phyloP scores from a whole-genome alignment of 1,140 invertebrate genomes.

The silkworm (Bombyx mori) region DNA sequence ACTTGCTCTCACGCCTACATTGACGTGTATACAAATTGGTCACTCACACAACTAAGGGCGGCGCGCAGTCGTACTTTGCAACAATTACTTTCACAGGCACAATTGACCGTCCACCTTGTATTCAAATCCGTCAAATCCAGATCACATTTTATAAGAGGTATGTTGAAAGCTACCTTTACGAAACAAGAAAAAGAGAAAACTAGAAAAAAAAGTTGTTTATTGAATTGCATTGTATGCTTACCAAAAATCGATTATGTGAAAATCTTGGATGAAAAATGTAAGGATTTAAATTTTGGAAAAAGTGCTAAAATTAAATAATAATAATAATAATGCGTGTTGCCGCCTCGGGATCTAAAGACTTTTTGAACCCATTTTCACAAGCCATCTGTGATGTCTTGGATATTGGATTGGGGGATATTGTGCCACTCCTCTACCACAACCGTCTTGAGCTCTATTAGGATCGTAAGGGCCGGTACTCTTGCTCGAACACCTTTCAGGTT shows the following conservation, averaged over 20 bases:
- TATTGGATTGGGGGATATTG: slow-evolving; percentile 19
- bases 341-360: slow-evolving; percentile 12
- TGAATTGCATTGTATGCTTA: neutral
- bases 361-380: slow-evolving; percentile 13
- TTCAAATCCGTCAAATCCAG: no score
- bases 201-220: neutral
- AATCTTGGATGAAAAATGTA: neutral
- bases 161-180: slow-evolving; percentile 5
- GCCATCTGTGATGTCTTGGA: slow-evolving; percentile 21
- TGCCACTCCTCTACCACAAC: slow-evolving; percentile 11
- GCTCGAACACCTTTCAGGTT: no score
- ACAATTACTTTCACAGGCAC: no score
- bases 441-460: no score
- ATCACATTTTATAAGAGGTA: neutral
- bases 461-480: no score
- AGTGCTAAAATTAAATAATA: no score
- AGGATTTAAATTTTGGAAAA: neutral
- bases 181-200: slow-evolving; percentile 2
- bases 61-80: no score
- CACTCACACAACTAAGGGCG: no score
- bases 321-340: no score
- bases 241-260: slow-evolving; percentile 2
- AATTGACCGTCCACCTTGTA: no score
- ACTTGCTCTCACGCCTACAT: no score
- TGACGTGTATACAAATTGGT: no score